Evolutionary conservation across 2,113 vertebrate species (phyloP).

Genomic region (Forbesichthys agassizii): DNA sequence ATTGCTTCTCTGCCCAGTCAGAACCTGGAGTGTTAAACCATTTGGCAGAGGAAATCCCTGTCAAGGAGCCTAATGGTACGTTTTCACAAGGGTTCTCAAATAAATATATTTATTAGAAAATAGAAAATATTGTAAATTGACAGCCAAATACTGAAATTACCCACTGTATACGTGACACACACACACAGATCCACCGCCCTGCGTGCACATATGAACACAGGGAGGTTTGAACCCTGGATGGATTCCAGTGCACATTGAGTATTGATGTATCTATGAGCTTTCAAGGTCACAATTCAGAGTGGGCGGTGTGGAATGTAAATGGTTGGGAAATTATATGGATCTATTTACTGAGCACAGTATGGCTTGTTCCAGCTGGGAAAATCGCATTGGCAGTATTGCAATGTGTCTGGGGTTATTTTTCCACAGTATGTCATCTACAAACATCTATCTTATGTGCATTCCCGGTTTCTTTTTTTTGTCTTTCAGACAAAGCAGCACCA

Average conservation of each 20-base stretch:
- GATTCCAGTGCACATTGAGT: slow-evolving; percentile 53
- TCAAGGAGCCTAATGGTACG: slow-evolving; percentile 64
- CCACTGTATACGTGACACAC: not conserved
- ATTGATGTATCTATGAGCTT: slow-evolving; percentile 49
- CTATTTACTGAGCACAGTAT: slow-evolving; percentile 56
- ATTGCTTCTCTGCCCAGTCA: slow-evolving; percentile 61
- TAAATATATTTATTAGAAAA: no score
- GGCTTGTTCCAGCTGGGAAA: slow-evolving; percentile 52
- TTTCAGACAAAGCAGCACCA: slow-evolving; percentile 56
- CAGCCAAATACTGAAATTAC: no score
- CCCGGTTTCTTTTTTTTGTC: slow-evolving; percentile 1
- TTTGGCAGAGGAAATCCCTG: slow-evolving; percentile 42
- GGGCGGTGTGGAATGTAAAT: slow-evolving; percentile 58
- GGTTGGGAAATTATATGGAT: slow-evolving; percentile 56
- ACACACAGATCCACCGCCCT: not conserved
- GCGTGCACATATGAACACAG: not conserved
- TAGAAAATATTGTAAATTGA: no score
- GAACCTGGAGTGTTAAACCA: slow-evolving; percentile 71
- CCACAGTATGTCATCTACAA: slow-evolving; percentile 21
- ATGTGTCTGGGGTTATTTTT: slow-evolving; percentile 12
- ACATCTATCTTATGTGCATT: not conserved
- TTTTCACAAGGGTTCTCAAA: not conserved
- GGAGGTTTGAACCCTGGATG: slow-evolving; percentile 30
- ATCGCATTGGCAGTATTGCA: slow-evolving; percentile 34
- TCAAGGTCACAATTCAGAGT: slow-evolving; percentile 55